These are phyloP conservation scores for Tyto alba DNA, from an alignment of 2,113 vertebrate species.

Conservation along the genomic window DNA sequence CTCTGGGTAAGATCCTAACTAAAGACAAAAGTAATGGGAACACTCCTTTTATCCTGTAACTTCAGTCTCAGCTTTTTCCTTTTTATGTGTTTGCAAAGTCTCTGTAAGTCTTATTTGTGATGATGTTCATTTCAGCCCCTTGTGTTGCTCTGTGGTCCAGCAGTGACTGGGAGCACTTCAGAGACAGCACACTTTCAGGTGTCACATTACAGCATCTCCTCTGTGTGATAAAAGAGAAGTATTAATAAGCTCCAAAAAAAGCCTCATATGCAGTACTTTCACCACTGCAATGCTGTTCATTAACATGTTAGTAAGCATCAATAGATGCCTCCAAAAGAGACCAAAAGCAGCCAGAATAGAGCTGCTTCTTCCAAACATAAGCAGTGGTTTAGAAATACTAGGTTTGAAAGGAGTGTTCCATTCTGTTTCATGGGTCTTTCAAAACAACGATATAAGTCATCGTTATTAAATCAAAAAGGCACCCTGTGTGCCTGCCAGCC, in stretches of 20 bases:
- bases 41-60: neutral
- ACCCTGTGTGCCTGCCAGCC: conserved; percentile 5
- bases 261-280: neutral
- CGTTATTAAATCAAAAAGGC: conserved; percentile 34
- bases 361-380: neutral
- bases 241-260: conserved; percentile 17
- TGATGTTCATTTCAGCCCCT: neutral
- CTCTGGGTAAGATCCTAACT: neutral
- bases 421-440: conserved; percentile 21
- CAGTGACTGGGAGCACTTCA: conserved; percentile 40
- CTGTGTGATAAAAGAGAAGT: conserved; percentile 12
- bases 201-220: neutral
- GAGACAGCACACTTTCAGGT: neutral
- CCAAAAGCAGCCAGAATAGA: conserved; percentile 29
- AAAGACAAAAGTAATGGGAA: conserved; percentile 16
- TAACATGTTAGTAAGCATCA: conserved; percentile 51
- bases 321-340: conserved; percentile 41
- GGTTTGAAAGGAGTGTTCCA: neutral
- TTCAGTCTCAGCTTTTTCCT: neutral
- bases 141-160: conserved; percentile 29
- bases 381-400: neutral
- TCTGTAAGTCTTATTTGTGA: neutral
- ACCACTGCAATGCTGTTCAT: conserved; percentile 5
- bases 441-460: neutral
- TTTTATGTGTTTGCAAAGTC: conserved; percentile 8